Evolutionary conservation across 2,113 vertebrate genomes (phyloP).

Genomic region (Macaca mulatta): DNA sequence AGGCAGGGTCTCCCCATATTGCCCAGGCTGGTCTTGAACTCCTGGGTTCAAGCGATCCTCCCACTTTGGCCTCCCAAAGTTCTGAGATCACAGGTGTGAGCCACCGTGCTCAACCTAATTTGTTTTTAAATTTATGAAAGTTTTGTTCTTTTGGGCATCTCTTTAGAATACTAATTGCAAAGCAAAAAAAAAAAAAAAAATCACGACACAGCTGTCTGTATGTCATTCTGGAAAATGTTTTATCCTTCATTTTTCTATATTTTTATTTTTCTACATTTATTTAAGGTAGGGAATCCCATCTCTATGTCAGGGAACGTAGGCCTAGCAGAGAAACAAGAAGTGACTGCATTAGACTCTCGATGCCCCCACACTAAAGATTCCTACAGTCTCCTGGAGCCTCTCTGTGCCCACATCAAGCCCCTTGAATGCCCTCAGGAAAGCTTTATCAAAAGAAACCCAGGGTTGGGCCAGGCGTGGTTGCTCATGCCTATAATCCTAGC

Average conservation of each 20-base stretch:
- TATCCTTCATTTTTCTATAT: background rate
- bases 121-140: background rate
- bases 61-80: too few species aligned
- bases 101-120: background rate
- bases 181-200: background rate
- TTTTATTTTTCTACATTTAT: background rate
- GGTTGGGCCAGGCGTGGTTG: too few species aligned
- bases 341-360: background rate
- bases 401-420: too few species aligned
- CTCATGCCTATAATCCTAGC: too few species aligned
- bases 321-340: background rate
- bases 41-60: too few species aligned
- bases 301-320: background rate
- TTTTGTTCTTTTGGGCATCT: background rate
- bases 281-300: background rate
- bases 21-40: too few species aligned
- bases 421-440: background rate
- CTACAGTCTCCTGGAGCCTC: rapidly evolving
- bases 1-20: too few species aligned
- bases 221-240: background rate
- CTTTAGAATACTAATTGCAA: background rate
- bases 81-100: too few species aligned
- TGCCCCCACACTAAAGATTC: background rate
- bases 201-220: background rate
- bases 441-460: background rate